phyloP scores from a whole-genome alignment of 1,140 invertebrate species.

The Tetramorium simillimum region DNA sequence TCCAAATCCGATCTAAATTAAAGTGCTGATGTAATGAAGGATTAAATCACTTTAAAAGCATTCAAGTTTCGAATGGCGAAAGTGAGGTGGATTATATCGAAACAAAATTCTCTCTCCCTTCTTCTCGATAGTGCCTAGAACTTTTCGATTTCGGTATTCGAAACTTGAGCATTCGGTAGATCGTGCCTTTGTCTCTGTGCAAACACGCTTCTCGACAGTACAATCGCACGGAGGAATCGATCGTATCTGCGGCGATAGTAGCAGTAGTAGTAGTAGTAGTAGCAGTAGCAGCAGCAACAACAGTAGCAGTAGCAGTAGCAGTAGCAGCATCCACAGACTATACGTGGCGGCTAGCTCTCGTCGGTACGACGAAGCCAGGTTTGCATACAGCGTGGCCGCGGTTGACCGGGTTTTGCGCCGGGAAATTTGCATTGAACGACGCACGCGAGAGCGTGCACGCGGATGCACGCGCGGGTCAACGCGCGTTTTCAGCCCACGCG shows the following conservation, averaged over 20 bases:
- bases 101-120: neutral
- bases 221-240: constrained; percentile 62
- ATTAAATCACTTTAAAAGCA: neutral
- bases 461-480: constrained; percentile 64
- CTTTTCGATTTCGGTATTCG: constrained; percentile 3
- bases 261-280: neutral
- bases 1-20: neutral
- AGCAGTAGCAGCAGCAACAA: neutral
- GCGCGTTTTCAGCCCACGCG: constrained; percentile 50
- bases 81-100: neutral
- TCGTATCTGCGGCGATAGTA: constrained; percentile 29
- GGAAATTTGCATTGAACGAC: constrained; percentile 76
- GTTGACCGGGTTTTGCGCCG: constrained; percentile 74
- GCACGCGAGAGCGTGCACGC: constrained; percentile 40
- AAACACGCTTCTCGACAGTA: constrained; percentile 9
- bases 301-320: neutral
- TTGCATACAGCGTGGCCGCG: constrained; percentile 66
- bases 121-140: neutral
- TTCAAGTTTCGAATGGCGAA: neutral
- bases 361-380: constrained; percentile 24
- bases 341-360: neutral
- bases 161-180: neutral
- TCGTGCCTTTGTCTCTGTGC: constrained; percentile 29
- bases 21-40: neutral
- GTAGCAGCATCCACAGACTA: neutral